phyloP scores from a whole-genome alignment of 92 coral and sea anemone species.

The Bergia sp. region DNA sequence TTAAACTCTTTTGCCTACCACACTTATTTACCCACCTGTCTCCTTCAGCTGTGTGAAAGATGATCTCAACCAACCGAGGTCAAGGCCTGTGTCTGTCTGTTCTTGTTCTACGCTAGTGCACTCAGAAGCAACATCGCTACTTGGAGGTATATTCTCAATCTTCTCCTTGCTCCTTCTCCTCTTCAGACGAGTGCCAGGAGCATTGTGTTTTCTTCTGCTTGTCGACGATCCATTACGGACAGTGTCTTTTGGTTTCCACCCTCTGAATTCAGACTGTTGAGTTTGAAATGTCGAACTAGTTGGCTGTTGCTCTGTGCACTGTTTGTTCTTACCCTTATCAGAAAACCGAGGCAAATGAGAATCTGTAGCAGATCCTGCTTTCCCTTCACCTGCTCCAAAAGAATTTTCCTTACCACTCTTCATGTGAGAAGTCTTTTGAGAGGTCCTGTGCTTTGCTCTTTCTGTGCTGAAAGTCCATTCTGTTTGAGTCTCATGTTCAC shows the following conservation, averaged over 20 bases:
- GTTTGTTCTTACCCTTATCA: not conserved
- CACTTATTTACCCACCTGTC: conserved; percentile 1
- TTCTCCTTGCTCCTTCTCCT: conserved; percentile 24
- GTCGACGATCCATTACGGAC: not conserved
- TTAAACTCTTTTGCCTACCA: not conserved
- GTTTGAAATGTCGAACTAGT: not conserved
- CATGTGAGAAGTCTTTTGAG: not conserved
- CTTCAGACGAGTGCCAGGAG: conserved; percentile 14
- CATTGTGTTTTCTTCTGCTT: not conserved
- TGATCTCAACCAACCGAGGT: not conserved
- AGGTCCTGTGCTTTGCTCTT: not conserved
- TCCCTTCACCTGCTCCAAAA: not conserved
- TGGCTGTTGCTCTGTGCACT: not conserved
- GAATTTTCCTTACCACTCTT: conserved; percentile 2
- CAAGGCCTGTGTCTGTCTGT: not conserved
- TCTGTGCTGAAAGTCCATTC: not conserved
- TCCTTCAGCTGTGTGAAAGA: conserved; percentile 9
- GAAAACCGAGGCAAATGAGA: not conserved
- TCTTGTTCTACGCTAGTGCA: not conserved
- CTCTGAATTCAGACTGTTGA: conserved; percentile 14
- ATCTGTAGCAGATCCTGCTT: not conserved
- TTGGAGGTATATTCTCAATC: not conserved
- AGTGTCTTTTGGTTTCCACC: conserved; percentile 16
- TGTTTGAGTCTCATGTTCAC: not conserved
- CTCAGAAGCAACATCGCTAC: not conserved